Conservation (phyloP, 2,113 vertebrate species). For the Elaphurus davidianus region DNA sequence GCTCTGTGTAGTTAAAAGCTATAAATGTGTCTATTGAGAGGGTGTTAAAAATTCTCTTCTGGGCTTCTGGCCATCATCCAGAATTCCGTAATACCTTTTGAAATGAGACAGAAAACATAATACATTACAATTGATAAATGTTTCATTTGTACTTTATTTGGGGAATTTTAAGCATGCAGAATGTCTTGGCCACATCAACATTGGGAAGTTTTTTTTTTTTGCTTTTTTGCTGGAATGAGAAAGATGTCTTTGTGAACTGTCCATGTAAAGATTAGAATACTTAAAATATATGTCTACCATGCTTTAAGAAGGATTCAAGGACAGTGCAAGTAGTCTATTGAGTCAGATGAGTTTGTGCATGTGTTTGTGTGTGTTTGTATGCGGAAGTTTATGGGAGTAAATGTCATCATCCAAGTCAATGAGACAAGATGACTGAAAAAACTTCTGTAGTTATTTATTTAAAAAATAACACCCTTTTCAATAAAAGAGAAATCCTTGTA, state of each 20-base stretch:
- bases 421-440: constrained; percentile 30
- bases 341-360: not conserved
- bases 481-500: constrained; percentile 44
- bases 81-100: constrained; percentile 83
- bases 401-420: not conserved
- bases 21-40: constrained; percentile 79
- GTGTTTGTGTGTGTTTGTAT: not conserved
- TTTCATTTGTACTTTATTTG: constrained; percentile 78
- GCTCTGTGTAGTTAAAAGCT: constrained; percentile 78
- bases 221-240: not conserved
- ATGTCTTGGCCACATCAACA: constrained; percentile 57
- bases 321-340: not conserved
- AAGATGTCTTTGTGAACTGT: constrained; percentile 16
- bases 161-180: constrained; percentile 74
- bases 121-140: constrained; percentile 79
- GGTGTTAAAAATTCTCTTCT: constrained; percentile 79
- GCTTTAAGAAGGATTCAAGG: constrained; percentile 8
- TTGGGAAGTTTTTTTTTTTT: not conserved
- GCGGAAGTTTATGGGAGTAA: not conserved
- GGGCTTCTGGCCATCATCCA: constrained; percentile 82
- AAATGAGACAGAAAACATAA: constrained; percentile 83
- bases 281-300: not conserved
- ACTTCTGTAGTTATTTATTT: constrained; percentile 25
- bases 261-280: not conserved
- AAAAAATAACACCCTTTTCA: constrained; percentile 19